Percentiles rank a stretch among this genome's conserved stretches.
Conservation (phyloP, 2,888 invertebrate genomes). For the Phaedon cochleariae region DNA sequence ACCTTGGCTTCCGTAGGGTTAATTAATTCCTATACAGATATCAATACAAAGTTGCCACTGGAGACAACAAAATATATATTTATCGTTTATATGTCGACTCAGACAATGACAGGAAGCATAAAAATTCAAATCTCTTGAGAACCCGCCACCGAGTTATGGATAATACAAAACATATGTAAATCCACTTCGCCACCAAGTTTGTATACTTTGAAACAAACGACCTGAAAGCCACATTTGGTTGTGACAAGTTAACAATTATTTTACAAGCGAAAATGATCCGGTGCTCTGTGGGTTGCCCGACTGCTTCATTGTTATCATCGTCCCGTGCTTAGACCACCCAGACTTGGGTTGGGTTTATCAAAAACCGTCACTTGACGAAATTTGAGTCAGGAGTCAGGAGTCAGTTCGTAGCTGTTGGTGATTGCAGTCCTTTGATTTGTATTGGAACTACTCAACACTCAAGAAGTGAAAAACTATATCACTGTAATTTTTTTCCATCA, state of each 20-base stretch:
- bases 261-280: constrained; percentile 18
- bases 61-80: neutral
- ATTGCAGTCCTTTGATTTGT: no score
- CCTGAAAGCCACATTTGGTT: neutral
- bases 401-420: no score
- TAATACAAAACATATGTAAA: constrained; percentile 39
- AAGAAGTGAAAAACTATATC: no score
- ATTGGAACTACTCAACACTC: no score
- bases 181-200: constrained; percentile 14
- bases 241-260: constrained; percentile 20
- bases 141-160: constrained; percentile 10
- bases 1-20: no score
- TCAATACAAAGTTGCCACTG: neutral
- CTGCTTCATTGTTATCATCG: neutral
- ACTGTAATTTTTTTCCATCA: no score
- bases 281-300: constrained; percentile 7
- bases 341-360: neutral
- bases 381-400: no score
- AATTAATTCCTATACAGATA: no score
- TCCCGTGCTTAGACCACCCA: neutral
- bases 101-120: constrained; percentile 1
- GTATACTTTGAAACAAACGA: constrained; percentile 2
- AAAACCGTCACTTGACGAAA: no score
- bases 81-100: neutral
- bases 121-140: constrained; percentile 1